Conservation (phyloP, 92 coral and sea anemone genomes). For the Micromussa lordhowensis region DNA sequence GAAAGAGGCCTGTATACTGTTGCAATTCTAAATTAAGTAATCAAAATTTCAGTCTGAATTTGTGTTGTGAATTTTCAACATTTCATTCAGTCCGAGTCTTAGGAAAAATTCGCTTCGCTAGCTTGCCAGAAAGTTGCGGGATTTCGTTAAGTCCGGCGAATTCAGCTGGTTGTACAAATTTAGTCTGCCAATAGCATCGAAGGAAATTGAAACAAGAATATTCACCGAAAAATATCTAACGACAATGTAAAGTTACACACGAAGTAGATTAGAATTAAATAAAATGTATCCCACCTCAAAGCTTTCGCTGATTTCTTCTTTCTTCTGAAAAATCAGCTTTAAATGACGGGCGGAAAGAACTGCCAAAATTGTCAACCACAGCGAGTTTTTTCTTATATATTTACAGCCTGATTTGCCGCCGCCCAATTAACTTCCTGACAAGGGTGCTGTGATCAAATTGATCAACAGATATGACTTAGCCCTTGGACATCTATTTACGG, state of each 20-base stretch:
- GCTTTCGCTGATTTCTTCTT: not conserved
- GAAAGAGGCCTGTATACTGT: not conserved
- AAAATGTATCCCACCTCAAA: not conserved
- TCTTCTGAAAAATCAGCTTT: not conserved
- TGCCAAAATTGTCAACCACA: not conserved
- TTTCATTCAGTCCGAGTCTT: not conserved
- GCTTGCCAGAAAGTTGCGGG: not conserved
- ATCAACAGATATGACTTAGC: not conserved
- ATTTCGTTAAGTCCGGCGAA: not conserved
- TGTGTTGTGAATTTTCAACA: not conserved
- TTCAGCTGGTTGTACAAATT: not conserved
- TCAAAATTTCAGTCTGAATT: not conserved
- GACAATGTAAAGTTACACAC: not conserved
- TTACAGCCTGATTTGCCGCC: not conserved
- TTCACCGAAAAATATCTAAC: not conserved
- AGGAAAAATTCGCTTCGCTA: not conserved
- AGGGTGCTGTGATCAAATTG: not conserved
- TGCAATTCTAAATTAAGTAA: not conserved
- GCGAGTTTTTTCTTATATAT: not conserved
- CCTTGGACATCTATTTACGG: not conserved
- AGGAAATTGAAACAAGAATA: not conserved
- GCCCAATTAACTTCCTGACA: not conserved
- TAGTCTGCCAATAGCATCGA: not conserved
- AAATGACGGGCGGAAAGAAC: not conserved
- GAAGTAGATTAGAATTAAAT: not conserved